Percentiles rank a stretch among this genome's conserved stretches.
Evolutionary conservation across 2,113 vertebrate genomes (phyloP).

Genomic region (Haliaeetus leucogaster): DNA sequence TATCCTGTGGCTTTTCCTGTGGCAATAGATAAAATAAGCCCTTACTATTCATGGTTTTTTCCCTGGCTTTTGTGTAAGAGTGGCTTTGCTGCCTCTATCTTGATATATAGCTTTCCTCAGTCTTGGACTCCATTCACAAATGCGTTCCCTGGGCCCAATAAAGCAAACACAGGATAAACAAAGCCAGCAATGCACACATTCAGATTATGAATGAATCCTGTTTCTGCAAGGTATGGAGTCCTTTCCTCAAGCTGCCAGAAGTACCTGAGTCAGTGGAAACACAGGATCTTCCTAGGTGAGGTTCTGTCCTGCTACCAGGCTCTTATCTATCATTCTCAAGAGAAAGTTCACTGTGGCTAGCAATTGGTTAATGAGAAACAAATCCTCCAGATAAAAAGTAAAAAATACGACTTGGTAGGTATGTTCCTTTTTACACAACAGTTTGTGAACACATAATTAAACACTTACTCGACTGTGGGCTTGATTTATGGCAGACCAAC

Average conservation of each 20-base stretch:
- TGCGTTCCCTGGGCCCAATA: neutral
- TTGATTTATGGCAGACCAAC: constrained; percentile 26
- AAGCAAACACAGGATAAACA: neutral
- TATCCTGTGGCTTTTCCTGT: neutral
- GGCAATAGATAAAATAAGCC: neutral
- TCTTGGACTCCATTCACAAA: neutral
- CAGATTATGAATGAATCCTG: neutral
- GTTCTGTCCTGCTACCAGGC: neutral
- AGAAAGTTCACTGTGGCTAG: neutral
- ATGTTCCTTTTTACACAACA: neutral
- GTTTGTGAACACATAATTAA: constrained; percentile 21
- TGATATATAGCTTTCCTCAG: neutral
- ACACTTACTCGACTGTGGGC: neutral
- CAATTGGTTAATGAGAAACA: neutral
- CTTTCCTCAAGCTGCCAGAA: neutral
- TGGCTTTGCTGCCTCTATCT: neutral
- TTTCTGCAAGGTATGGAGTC: neutral
- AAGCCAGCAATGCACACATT: neutral
- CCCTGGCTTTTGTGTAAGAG: neutral
- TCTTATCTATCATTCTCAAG: neutral
- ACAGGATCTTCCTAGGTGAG: neutral
- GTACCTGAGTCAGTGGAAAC: neutral
- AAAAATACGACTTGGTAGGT: neutral
- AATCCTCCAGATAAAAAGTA: neutral
- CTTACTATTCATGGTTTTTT: accelerated